phyloP scores from a whole-genome alignment of 2,113 vertebrate genomes.

The Lophura nycthemera region DNA sequence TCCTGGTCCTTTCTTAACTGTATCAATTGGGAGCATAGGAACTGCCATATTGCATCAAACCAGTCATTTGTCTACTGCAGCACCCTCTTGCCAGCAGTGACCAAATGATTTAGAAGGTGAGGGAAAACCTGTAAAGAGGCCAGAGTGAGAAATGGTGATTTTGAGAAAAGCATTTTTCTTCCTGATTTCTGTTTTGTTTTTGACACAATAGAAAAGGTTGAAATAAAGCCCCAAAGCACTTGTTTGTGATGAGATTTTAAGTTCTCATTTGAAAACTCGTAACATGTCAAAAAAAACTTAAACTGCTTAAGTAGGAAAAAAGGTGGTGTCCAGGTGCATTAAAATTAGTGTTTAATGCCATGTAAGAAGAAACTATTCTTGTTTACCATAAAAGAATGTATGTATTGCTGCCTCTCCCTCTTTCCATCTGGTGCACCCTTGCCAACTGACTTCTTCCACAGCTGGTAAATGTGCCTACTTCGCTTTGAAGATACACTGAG shows the following conservation, averaged over 20 bases:
- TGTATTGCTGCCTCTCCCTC: not conserved
- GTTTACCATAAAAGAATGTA: not conserved
- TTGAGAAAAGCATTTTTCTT: not conserved
- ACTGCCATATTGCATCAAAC: not conserved
- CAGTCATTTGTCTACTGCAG: not conserved
- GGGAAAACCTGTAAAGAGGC: not conserved
- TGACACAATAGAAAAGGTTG: not conserved
- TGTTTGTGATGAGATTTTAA: not conserved
- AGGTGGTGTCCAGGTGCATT: not conserved
- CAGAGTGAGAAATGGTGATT: not conserved
- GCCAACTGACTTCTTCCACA: not conserved
- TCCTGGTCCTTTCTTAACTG: not conserved
- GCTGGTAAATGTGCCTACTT: not conserved
- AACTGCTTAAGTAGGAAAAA: not conserved
- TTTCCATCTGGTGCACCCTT: not conserved
- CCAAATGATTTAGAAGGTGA: not conserved
- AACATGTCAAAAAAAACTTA: not conserved
- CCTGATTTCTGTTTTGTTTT: not conserved
- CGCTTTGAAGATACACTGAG: not conserved
- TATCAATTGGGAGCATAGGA: not conserved
- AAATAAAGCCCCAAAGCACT: not conserved
- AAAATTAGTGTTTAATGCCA: not conserved
- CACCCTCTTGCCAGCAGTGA: not conserved
- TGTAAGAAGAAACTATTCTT: not conserved
- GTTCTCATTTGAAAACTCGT: not conserved